These are phyloP conservation scores for Pipistrellus kuhlii DNA, from an alignment of 2,797 vertebrate species.

Conservation along the genomic window DNA sequence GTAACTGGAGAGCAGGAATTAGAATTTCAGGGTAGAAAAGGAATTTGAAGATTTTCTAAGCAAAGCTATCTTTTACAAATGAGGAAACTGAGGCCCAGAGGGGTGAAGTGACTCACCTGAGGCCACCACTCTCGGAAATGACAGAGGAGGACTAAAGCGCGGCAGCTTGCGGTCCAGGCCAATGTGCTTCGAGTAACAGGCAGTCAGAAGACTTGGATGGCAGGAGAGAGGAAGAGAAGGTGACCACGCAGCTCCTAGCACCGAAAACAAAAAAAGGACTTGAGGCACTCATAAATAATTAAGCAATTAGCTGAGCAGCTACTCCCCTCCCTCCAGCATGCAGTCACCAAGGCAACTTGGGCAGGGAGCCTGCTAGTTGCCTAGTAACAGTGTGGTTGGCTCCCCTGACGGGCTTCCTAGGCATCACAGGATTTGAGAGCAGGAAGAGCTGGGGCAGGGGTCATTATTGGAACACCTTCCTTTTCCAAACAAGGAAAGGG, in stretches of 20 bases:
- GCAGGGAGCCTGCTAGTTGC: constrained; percentile 82
- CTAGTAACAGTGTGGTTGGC: constrained; percentile 78
- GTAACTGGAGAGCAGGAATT: background rate
- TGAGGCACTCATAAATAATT: constrained; percentile 83
- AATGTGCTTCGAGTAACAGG: constrained; percentile 2
- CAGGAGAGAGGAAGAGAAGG: constrained; percentile 71
- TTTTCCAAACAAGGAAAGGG: constrained; percentile 55
- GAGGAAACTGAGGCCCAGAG: constrained; percentile 71
- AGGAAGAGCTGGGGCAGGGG: constrained; percentile 30
- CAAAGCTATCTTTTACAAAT: constrained; percentile 16
- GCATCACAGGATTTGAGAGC: constrained; percentile 73
- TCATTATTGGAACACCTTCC: constrained; percentile 59
- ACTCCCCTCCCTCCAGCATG: constrained; percentile 76
- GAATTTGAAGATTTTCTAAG: background rate
- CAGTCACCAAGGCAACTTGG: constrained; percentile 83
- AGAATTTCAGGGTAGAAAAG: background rate
- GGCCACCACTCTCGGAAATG: constrained; percentile 74
- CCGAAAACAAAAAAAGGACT: constrained; percentile 79
- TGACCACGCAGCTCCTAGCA: constrained; percentile 81
- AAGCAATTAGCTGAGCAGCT: constrained; percentile 81
- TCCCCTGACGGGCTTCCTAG: constrained; percentile 74
- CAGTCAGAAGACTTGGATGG: constrained; percentile 67
- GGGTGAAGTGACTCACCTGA: constrained; percentile 77
- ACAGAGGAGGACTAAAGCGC: constrained; percentile 63
- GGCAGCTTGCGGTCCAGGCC: constrained; percentile 70